Base-by-base conservation (phyloP, 2,888 invertebrate genomes). In the Athetis lepigone region DNA sequence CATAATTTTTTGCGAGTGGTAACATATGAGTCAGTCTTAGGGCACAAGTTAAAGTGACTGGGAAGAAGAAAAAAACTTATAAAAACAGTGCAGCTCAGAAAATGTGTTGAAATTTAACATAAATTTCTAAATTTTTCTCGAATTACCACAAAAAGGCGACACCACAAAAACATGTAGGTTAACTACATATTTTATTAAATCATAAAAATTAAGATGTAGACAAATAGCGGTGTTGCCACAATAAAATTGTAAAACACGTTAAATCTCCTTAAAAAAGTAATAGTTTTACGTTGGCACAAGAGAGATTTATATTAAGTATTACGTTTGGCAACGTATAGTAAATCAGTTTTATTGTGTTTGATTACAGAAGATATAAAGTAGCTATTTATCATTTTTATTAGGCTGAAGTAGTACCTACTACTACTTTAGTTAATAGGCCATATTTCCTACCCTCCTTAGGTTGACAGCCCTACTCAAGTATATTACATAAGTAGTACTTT, bases 261-360 rank as follows among this genome's bases (percentile, higher is more conserved):
- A 45, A 60, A 46, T 46, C 51, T 57, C 50, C 43, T 64, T 70
- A 66, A 77, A 66, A 77, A 55, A 23, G 11, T 33, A 51, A 63
- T 50, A 49, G 36, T 66, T 74, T 73, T 59, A 73, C 57, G 57
- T 50, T 39, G 19, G 40, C 51, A 47, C 47, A 66, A 70, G 37
- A 19, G 25, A 64, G 70, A 79, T 80, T 78, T 78, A 80, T 60
- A 55, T 58, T 52, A 7, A 45, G 40, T 52, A 25, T 51, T 56
- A 56, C 11, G 51, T 77, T 74, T 72, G 27, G 56, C 75, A 67
- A 72, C 49, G 18, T 55, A 70, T 61, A 67, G 61, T 79, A 78
- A 76, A 79, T 78, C 67, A 68, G 54, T 66, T 79, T 70, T 74
- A 79, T 27, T 60, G 63, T 70, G 11, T 67, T 27, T 56, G 37